Evolutionary conservation across 2,113 vertebrate genomes (phyloP).

Genomic region (Nyctibius bracteatus): DNA sequence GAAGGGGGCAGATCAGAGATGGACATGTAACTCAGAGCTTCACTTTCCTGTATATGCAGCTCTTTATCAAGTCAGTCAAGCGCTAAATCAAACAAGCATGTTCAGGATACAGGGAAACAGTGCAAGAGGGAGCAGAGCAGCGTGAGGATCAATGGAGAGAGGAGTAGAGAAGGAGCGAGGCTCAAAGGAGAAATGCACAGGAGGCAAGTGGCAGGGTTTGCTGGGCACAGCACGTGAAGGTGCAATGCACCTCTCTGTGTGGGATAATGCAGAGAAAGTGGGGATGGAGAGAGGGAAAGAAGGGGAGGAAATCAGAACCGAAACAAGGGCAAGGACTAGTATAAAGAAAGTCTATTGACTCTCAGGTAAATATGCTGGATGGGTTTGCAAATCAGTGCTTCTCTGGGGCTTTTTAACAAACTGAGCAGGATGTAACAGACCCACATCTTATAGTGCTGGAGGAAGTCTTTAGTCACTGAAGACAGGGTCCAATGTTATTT

Average conservation of each 20-base stretch:
- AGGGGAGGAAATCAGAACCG: background rate
- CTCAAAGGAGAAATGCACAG: background rate
- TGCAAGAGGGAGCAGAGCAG: background rate
- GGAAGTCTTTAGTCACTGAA: background rate
- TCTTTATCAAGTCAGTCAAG: background rate
- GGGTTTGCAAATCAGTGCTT: background rate
- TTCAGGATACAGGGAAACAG: background rate
- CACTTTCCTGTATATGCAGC: background rate
- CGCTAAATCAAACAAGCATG: background rate
- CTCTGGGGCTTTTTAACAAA: background rate
- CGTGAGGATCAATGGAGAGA: background rate
- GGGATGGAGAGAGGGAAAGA: background rate
- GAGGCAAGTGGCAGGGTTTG: background rate
- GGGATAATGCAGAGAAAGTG: background rate
- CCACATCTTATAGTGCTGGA: background rate
- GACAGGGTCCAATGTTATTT: background rate
- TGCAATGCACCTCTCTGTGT: background rate
- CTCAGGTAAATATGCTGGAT: background rate
- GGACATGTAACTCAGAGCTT: background rate
- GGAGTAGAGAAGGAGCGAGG: background rate
- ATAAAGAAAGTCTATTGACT: background rate
- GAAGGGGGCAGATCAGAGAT: background rate
- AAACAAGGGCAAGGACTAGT: background rate
- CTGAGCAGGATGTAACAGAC: background rate
- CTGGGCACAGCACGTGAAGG: accelerated